A percentile compares a stretch with the other conserved stretches of the same genome.
phyloP scores from a whole-genome alignment of 2,797 vertebrate genomes.

The Acanthurus lineatus region DNA sequence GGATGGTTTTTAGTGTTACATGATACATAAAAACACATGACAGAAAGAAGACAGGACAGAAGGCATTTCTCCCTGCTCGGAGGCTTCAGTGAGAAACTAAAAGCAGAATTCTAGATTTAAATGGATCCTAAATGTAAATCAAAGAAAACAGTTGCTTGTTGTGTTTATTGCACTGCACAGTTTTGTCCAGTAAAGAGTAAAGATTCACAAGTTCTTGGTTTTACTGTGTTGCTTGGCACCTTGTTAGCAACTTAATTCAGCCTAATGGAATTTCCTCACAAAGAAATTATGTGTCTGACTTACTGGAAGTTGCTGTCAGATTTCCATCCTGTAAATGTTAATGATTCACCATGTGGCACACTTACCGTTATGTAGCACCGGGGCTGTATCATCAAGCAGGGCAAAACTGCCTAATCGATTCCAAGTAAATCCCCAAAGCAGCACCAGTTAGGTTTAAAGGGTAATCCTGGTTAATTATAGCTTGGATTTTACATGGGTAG shows the following conservation, averaged over 20 bases:
- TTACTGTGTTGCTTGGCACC: conserved; percentile 24
- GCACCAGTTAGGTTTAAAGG: background rate
- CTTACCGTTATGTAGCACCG: conserved; percentile 1
- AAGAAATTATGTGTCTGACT: conserved; percentile 38
- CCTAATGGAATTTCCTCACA: conserved; percentile 48
- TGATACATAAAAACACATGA: conserved; percentile 14
- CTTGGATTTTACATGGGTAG: background rate
- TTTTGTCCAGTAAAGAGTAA: conserved; percentile 16
- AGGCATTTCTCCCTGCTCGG: background rate
- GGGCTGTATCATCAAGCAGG: background rate
- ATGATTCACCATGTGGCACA: conserved; percentile 44
- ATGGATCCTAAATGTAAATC: background rate
- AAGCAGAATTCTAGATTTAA: no score
- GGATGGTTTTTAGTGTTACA: conserved; percentile 9
- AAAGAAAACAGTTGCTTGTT: background rate
- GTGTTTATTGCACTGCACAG: background rate
- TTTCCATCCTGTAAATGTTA: conserved; percentile 55
- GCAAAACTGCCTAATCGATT: background rate
- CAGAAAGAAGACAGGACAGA: background rate
- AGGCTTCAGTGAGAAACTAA: background rate
- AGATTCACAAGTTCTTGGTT: background rate
- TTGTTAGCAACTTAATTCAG: conserved; percentile 37
- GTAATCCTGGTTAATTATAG: background rate
- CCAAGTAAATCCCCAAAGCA: background rate
- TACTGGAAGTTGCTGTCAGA: conserved; percentile 45